Evolutionary conservation across 2,888 invertebrate species (phyloP).

Genomic region (Aphidius colemani): DNA sequence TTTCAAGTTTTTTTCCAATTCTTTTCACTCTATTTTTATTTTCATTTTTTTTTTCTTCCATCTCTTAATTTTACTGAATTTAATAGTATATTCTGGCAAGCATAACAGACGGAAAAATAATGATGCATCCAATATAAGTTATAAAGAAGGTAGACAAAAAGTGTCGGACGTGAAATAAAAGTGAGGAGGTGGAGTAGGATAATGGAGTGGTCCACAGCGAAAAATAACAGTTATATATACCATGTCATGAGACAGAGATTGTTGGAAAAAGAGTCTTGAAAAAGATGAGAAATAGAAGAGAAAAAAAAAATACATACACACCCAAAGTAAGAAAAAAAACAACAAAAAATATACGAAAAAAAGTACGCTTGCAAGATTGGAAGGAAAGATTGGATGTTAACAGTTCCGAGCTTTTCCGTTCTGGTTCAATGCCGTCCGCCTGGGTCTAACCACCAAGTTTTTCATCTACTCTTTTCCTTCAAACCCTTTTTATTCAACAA

Average conservation of each 20-base stretch:
- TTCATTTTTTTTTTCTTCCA: slow-evolving; percentile 7
- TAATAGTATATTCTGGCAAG: slow-evolving; percentile 16
- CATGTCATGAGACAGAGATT: slow-evolving; percentile 23
- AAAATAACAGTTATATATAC: slow-evolving; percentile 54
- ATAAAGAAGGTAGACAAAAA: slow-evolving; percentile 50
- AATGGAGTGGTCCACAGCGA: slow-evolving; percentile 42
- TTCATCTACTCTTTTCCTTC: slow-evolving; percentile 27
- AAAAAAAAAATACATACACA: slow-evolving; percentile 10
- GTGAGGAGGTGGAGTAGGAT: slow-evolving; percentile 29
- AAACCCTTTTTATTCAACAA: slow-evolving; percentile 19
- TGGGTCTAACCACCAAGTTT: slow-evolving; percentile 38
- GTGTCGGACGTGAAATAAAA: slow-evolving; percentile 35
- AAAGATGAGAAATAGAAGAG: slow-evolving; percentile 14
- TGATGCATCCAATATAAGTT: slow-evolving; percentile 53
- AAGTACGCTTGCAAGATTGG: slow-evolving; percentile 39
- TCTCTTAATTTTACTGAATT: too few relatives aligned
- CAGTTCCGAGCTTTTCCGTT: slow-evolving; percentile 46
- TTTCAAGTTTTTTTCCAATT: slow-evolving; percentile 9
- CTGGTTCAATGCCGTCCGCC: slow-evolving; percentile 37
- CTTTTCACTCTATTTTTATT: slow-evolving; percentile 20
- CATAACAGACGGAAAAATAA: slow-evolving; percentile 44
- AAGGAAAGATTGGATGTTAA: slow-evolving; percentile 52
- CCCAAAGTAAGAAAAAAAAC: background rate
- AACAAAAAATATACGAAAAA: slow-evolving; percentile 39
- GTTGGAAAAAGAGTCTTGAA: slow-evolving; percentile 16